These are phyloP conservation scores for Calliopsis andreniformis DNA, from an alignment of 1,140 invertebrate species.

Conservation along the genomic window DNA sequence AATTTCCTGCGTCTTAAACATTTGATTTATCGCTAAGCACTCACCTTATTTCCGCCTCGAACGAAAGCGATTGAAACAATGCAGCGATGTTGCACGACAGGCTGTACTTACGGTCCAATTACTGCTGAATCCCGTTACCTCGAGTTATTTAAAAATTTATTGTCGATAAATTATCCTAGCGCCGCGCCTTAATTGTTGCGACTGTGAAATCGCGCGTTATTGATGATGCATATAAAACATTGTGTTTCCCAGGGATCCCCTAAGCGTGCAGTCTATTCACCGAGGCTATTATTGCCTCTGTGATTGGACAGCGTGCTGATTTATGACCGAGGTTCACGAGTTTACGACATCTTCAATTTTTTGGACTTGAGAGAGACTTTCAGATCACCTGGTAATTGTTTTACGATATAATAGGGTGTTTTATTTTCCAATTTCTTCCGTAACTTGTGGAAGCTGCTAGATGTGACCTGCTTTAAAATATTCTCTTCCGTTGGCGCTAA, in stretches of 20 bases:
- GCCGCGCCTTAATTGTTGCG: conserved; percentile 47
- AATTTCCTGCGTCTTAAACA: background rate
- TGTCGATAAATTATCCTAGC: conserved; percentile 50
- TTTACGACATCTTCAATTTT: background rate
- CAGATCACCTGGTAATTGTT: background rate
- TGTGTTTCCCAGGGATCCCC: background rate
- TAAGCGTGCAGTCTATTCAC: background rate
- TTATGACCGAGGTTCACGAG: background rate
- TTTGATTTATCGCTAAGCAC: conserved; percentile 35
- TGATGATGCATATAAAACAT: conserved; percentile 29
- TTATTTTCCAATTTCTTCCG: background rate
- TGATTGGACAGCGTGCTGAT: background rate
- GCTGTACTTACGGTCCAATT: conserved; percentile 33
- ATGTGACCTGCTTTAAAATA: background rate
- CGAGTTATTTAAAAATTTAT: conserved; percentile 42
- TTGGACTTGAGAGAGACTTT: background rate
- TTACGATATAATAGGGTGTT: background rate
- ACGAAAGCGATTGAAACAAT: conserved; percentile 22
- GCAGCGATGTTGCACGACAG: conserved; percentile 16
- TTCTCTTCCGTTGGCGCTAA: background rate
- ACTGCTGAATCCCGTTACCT: conserved; percentile 1
- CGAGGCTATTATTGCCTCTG: conserved; percentile 14
- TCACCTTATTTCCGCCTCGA: background rate
- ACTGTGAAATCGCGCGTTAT: background rate
- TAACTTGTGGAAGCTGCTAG: background rate